phyloP scores from a whole-genome alignment of 2,797 vertebrate species.

The Coilia nasus region DNA sequence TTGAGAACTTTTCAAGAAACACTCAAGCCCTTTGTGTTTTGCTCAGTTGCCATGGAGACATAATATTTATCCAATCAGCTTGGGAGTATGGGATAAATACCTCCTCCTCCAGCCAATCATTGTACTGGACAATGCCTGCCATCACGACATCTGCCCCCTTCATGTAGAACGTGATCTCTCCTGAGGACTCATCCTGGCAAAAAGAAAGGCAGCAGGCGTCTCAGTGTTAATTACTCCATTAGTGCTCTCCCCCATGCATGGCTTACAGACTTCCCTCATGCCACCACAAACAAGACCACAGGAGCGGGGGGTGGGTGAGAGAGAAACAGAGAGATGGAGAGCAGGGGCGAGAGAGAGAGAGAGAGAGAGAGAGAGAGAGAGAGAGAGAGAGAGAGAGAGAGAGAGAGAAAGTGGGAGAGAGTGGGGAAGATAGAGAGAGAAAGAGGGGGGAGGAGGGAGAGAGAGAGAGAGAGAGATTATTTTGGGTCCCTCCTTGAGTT shows the following conservation, averaged over 20 bases:
- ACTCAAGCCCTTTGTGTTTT: neutral
- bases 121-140: slow-evolving; percentile 97
- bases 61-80: slow-evolving; percentile 20
- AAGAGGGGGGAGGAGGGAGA: neutral
- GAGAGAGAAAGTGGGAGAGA: neutral
- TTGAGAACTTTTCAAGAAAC: slow-evolving; percentile 4
- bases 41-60: slow-evolving; percentile 12
- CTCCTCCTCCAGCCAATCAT: slow-evolving; percentile 98
- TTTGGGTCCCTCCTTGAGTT: slow-evolving; percentile 52
- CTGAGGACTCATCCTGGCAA: slow-evolving; percentile 89
- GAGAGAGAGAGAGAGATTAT: slow-evolving; percentile 33
- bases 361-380: neutral
- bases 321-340: neutral
- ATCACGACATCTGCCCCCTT: slow-evolving; percentile 96
- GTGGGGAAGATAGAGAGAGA: neutral
- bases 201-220: neutral
- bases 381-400: neutral
- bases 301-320: neutral
- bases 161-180: slow-evolving; percentile 98
- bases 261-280: neutral
- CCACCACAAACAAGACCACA: neutral
- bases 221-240: neutral
- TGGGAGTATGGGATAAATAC: slow-evolving; percentile 62
- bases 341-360: neutral
- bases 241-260: neutral